Evolutionary conservation across 2,113 vertebrate species (phyloP), one percentile per base, ranked within the genome.

Genomic region (Cathartes aura): DNA sequence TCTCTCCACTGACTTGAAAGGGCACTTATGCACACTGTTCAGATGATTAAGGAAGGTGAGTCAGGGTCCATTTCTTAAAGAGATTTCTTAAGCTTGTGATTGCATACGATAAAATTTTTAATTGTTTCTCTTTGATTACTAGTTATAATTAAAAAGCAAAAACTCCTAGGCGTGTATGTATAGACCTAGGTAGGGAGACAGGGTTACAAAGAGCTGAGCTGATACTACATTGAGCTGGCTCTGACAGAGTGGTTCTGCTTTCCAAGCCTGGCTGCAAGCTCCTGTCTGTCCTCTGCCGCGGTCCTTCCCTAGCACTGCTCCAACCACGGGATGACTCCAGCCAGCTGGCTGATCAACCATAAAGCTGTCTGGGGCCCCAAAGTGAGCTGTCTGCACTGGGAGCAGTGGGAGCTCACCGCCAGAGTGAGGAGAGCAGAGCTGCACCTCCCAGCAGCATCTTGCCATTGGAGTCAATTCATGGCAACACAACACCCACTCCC

Each of bases 1-100:
- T 48, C 52, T 81, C 58, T 73, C 32, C 45, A 24, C 34, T 90
- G 58, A 53, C 24, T 34, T 38, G 11, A 64, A 80, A 90, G 42
- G 21, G 14, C 16, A 64, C 15, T 67, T 62, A 18, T 3, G 43
- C 3, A 2, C 30, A 47, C 52, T 0, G 0, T 27, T 79, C 32
- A 34, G 32, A 42, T 43, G 43, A 85, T 34, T 88, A 38, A 63
- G 42, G 34, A 89, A 64, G 5, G 5, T 34, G 29, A 82, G 32
- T 47, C 62, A 62, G 12, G 42, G 38, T 75, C 12, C 40, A n/a
- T n/a, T 82, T 79, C n/a, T 59, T 75, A 50, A 43, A 88, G n/a
- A 40, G 6, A 59, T 27, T 72, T 78, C 27, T 88, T 82, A 79
- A 82, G 29, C 10, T 82, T 79, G 12, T 40, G 30, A 43, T 71